These are phyloP conservation scores for fruit fly (Drosophila melanogaster) DNA, from an alignment of 1,140 invertebrate genomes.

Conservation along the genomic window Release_6_plus_ISO1_MT NT_033777.3:14624501-14625000, in stretches of 20 bases:
- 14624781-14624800: background rate
- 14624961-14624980: background rate
- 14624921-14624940: background rate
- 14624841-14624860: background rate
- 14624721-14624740: background rate
- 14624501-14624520: slow-evolving; percentile 28
- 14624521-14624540: slow-evolving; percentile 32
- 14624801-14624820: background rate
- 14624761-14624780: background rate
- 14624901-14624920: too few species aligned
- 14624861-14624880: too few species aligned
- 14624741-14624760: too few species aligned
- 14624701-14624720: slow-evolving; percentile 26
- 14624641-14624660: slow-evolving; percentile 75
- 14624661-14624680: slow-evolving; percentile 36
- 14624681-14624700: slow-evolving; percentile 3
- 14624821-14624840: background rate
- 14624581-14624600: slow-evolving; percentile 8
- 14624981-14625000: slow-evolving; percentile 22
- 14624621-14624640: slow-evolving; percentile 80
- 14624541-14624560: slow-evolving; percentile 10
- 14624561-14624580: slow-evolving; percentile 6
- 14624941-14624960: background rate
- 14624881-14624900: too few species aligned
- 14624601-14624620: slow-evolving; percentile 42